phyloP scores from a whole-genome alignment of 2,888 invertebrate genomes.

The Thera britannica region DNA sequence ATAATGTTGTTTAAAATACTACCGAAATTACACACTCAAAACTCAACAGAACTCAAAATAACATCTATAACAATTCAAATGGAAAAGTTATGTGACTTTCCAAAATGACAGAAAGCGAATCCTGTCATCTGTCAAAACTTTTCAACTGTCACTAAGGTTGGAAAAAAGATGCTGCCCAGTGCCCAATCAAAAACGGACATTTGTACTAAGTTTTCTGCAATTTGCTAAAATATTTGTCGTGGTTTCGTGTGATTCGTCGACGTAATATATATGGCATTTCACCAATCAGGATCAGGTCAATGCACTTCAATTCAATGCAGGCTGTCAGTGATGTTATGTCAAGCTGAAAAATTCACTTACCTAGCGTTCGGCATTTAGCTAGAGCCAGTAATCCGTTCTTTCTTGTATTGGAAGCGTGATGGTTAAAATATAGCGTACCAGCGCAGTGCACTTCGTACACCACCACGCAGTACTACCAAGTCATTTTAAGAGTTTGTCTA shows the following conservation, averaged over 20 bases:
- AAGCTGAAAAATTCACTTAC: too few species aligned
- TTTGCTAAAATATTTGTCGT: conserved; percentile 64
- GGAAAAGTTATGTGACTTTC: too few species aligned
- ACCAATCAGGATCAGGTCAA: conserved; percentile 23
- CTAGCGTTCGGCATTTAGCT: too few species aligned
- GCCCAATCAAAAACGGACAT: conserved; percentile 70
- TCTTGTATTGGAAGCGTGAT: conserved; percentile 5
- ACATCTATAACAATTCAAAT: too few species aligned
- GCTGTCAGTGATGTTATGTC: too few species aligned
- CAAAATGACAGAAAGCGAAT: too few species aligned
- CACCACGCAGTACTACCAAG: too few species aligned
- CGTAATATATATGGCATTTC: background rate
- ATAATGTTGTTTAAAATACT: too few species aligned
- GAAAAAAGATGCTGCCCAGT: background rate
- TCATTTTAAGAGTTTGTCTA: background rate
- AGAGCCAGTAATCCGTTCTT: background rate
- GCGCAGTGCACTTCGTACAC: background rate
- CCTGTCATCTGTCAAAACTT: too few species aligned
- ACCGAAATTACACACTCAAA: too few species aligned
- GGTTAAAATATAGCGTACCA: conserved; percentile 21
- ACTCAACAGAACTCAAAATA: too few species aligned
- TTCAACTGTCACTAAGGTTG: background rate
- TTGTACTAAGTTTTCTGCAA: conserved; percentile 63
- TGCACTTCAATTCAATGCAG: background rate
- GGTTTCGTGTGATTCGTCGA: conserved; percentile 56